Evolutionary conservation across 2,888 invertebrate species (phyloP).

Genomic region (Perizoma flavofasciatum): DNA sequence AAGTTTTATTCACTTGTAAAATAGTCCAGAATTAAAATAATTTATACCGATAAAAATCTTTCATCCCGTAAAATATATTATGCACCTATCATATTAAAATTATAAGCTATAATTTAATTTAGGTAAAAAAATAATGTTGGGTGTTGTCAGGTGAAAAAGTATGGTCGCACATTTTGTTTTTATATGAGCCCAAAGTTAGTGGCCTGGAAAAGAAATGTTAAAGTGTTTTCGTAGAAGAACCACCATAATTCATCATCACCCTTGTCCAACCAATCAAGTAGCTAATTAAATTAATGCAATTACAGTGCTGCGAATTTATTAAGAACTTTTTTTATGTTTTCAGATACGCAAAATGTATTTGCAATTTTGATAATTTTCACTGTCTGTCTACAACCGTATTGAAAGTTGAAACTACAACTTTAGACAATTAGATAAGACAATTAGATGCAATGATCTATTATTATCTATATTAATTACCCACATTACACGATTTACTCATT

Average conservation of each 20-base stretch:
- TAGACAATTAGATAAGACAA: no score
- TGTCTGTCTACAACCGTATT: no score
- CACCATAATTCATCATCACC: slow-evolving; percentile 59
- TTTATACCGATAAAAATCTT: slow-evolving; percentile 70
- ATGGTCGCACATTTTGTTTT: slow-evolving; percentile 72
- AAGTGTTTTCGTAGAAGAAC: slow-evolving; percentile 65
- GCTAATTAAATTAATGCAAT: no score
- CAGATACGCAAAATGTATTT: no score
- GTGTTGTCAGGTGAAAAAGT: slow-evolving; percentile 77
- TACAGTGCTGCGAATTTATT: no score
- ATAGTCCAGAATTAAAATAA: slow-evolving; percentile 57
- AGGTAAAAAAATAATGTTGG: slow-evolving; percentile 72
- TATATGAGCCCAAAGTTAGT: slow-evolving; percentile 67
- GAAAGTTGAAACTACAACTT: no score
- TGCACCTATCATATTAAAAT: slow-evolving; percentile 82
- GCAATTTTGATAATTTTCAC: no score
- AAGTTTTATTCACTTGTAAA: slow-evolving; percentile 39
- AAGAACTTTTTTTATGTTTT: no score
- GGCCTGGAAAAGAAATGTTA: slow-evolving; percentile 67
- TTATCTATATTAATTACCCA: no score
- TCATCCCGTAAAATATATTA: slow-evolving; percentile 74
- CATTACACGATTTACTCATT: no score
- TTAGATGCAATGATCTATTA: no score
- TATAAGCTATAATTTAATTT: slow-evolving; percentile 84
- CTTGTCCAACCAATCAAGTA: slow-evolving; percentile 12